Evolutionary conservation across 1,140 invertebrate species (phyloP).

Genomic region (Frieseomelitta varia): DNA sequence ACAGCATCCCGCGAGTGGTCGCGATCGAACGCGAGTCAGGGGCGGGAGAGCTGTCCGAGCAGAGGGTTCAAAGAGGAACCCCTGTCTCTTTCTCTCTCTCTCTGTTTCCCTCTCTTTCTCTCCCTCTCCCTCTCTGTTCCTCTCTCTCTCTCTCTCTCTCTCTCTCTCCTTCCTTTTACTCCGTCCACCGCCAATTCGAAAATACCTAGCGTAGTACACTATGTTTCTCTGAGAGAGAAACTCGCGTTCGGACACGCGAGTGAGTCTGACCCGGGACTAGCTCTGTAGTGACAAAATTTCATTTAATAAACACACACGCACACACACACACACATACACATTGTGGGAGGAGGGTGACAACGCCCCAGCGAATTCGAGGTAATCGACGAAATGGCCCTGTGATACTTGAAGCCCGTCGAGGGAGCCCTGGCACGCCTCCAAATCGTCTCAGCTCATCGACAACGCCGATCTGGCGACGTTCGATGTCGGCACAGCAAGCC

Average conservation of each 20-base stretch:
- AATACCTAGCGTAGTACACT: neutral
- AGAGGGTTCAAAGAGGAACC: slow-evolving; percentile 19
- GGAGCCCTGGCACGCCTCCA: slow-evolving; percentile 38
- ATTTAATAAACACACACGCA: no score
- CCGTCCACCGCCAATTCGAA: neutral
- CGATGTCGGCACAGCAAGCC: slow-evolving; percentile 49
- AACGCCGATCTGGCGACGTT: slow-evolving; percentile 8
- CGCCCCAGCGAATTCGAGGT: slow-evolving; percentile 21
- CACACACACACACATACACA: no score
- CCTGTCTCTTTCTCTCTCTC: slow-evolving; percentile 24
- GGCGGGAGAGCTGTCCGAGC: slow-evolving; percentile 37
- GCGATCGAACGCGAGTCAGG: slow-evolving; percentile 62
- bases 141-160: neutral
- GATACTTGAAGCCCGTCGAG: slow-evolving; percentile 1
- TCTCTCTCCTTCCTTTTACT: neutral
- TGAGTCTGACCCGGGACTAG: no score
- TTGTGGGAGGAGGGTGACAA: neutral
- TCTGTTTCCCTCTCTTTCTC: neutral
- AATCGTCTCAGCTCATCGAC: neutral
- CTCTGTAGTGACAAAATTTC: no score
- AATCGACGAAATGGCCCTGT: neutral
- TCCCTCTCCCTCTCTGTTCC: neutral
- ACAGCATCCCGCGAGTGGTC: slow-evolving; percentile 66
- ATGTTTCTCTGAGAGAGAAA: neutral
- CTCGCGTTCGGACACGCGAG: neutral